These are phyloP conservation scores for Tachina lurida DNA, from an alignment of 2,888 invertebrate species.

Conservation along the genomic window DNA sequence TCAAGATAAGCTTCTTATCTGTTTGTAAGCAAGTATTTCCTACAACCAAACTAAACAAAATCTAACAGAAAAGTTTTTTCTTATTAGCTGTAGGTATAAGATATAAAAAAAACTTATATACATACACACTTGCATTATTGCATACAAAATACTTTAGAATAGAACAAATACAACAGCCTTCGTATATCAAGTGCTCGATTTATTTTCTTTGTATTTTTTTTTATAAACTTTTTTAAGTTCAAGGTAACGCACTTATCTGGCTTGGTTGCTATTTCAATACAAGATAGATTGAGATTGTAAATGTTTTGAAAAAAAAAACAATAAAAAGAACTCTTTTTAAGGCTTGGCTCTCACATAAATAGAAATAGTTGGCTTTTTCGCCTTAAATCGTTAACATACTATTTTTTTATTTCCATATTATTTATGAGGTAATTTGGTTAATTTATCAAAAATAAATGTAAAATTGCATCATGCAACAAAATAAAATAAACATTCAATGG, in stretches of 20 bases:
- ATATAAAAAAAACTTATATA: no score
- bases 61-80: conserved; percentile 17
- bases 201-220: conserved; percentile 44
- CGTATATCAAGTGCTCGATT: conserved; percentile 31
- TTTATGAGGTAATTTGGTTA: conserved; percentile 40
- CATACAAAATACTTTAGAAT: not conserved
- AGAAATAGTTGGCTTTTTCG: conserved; percentile 22
- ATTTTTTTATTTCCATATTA: conserved; percentile 42
- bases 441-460: conserved; percentile 6
- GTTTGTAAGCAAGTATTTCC: conserved; percentile 1
- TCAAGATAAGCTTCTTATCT: conserved; percentile 7
- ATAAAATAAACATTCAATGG: not conserved
- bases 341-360: conserved; percentile 62
- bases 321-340: conserved; percentile 52
- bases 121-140: no score
- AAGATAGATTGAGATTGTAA: conserved; percentile 36
- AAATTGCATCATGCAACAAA: not conserved
- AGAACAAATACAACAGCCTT: conserved; percentile 38
- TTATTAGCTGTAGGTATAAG: not conserved
- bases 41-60: conserved; percentile 1
- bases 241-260: conserved; percentile 57
- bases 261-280: conserved; percentile 59
- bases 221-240: conserved; percentile 60
- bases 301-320: conserved; percentile 20
- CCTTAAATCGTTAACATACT: conserved; percentile 47